phyloP scores from a whole-genome alignment of 2,113 vertebrate genomes.

The western clawed frog (Xenopus tropicalis) region DNA sequence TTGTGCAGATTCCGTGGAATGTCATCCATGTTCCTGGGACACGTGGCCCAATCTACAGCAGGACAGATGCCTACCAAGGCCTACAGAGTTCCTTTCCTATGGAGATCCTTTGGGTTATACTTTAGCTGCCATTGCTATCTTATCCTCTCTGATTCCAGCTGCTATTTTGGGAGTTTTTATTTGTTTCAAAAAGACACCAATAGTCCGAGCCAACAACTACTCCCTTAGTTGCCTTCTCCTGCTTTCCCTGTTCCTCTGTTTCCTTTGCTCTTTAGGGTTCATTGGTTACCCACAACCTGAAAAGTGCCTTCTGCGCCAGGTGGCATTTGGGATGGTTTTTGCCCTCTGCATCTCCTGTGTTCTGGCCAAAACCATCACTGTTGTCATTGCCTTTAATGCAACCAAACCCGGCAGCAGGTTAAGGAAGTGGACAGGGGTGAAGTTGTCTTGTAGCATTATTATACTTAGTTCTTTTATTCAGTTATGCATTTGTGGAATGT shows the following conservation, averaged over 20 bases:
- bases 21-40: constrained; percentile 49
- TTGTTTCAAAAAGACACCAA: constrained; percentile 43
- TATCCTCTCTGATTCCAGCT: constrained; percentile 47
- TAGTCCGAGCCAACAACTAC: constrained; percentile 45
- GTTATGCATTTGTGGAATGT: constrained; percentile 8
- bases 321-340: constrained; percentile 54
- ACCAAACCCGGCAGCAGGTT: constrained; percentile 52
- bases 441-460: constrained; percentile 56
- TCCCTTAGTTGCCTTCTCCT: constrained; percentile 49
- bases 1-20: constrained; percentile 49
- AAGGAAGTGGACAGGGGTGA: constrained; percentile 61
- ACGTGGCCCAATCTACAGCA: constrained; percentile 49
- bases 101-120: constrained; percentile 42
- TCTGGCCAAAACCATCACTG: constrained; percentile 53
- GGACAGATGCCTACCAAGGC: constrained; percentile 47
- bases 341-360: constrained; percentile 52
- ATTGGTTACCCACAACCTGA: constrained; percentile 32
- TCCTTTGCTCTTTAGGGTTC: constrained; percentile 43
- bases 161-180: constrained; percentile 47
- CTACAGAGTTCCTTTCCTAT: constrained; percentile 53
- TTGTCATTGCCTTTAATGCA: constrained; percentile 52
- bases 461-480: constrained; percentile 49
- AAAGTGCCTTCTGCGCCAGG: constrained; percentile 50
- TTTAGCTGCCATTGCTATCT: constrained; percentile 38
- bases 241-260: constrained; percentile 27